These are phyloP conservation scores for Melanophora roralis DNA, from an alignment of 2,888 invertebrate species.

Conservation along the genomic window DNA sequence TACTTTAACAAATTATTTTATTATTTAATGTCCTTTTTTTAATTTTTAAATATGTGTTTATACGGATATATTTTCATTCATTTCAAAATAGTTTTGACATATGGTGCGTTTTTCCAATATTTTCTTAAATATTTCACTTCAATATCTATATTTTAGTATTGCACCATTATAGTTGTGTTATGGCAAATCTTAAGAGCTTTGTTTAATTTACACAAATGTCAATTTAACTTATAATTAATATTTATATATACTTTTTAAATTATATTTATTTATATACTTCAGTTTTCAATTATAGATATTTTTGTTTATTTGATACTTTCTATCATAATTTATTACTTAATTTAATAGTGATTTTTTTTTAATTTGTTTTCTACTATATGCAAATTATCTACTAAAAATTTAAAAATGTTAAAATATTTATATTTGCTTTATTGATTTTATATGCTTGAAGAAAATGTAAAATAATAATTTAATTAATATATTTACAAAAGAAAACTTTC, in stretches of 20 bases:
- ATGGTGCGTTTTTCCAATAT: neutral
- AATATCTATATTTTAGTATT: neutral
- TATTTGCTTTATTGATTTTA: neutral
- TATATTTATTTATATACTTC: constrained; percentile 23
- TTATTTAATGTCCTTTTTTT: constrained; percentile 15
- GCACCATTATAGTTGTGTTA: neutral
- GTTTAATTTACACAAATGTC: constrained; percentile 31
- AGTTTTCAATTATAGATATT: neutral
- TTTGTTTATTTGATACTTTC: neutral
- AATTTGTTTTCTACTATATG: constrained; percentile 20
- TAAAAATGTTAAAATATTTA: constrained; percentile 27
- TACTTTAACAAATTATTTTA: constrained; percentile 53
- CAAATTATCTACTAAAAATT: constrained; percentile 40
- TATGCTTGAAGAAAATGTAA: no score
- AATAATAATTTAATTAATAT: no score
- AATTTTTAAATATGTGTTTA: constrained; percentile 7
- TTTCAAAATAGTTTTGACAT: constrained; percentile 27
- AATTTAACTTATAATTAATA: constrained; percentile 10
- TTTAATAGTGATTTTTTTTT: neutral
- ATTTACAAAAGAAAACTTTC: constrained; percentile 15
- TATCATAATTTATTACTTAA: neutral
- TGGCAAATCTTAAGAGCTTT: no score
- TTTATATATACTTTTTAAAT: constrained; percentile 19
- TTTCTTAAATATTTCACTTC: neutral
- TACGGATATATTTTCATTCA: constrained; percentile 39